Base-by-base conservation (phyloP, 2,888 invertebrate species). In the Meiosimyza decipiens region DNA sequence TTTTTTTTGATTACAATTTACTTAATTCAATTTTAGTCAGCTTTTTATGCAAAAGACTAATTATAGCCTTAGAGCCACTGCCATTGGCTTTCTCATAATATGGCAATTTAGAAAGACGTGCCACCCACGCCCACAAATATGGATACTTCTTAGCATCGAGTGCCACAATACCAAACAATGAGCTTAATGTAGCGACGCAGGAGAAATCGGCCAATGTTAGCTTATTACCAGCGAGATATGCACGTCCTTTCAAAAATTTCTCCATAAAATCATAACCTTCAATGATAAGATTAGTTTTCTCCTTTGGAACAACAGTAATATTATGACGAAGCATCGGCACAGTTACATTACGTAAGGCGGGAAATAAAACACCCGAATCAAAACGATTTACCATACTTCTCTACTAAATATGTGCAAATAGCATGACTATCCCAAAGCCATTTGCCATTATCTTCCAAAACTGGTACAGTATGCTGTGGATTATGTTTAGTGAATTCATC, bases 371-470 rank as follows among this genome's bases (percentile, higher is more conserved):
- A 52, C 88, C 88, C 7, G 87, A 84, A 72, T 91, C 89, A 75
- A 90, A 90, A 78, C 66, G 88, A 82, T 73, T 88, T 87, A 1
- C 83, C 89, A 78, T 90, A 91, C 78, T 89, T 89, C 55, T 86
- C 86, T 0, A 87, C 88, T 67, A 91, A 79, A 79, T 89, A 90
- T 11, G 83, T 77, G 15, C 81, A 80, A 33, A 90, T 89, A 0
- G 89, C 89, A 75, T 89, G 89, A 59, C 89, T 89, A 64, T 85
- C 85, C 78, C 80, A 81, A 1, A 85, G 73, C 3, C 67, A 72
- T 1, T 75, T 75, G 7, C 81, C 86, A 28, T 81, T 76, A 57
- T 86, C 86, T 4, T 85, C 81, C 63, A 85, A 22, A 9, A 80
- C 59, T 0, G 85, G 86, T 16, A 85, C 77, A 3, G 83, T 82